Evolutionary conservation across 2,888 invertebrate genomes (phyloP), one percentile per base, ranked within the genome.

Genomic region (Psylliodes chrysocephalus): DNA sequence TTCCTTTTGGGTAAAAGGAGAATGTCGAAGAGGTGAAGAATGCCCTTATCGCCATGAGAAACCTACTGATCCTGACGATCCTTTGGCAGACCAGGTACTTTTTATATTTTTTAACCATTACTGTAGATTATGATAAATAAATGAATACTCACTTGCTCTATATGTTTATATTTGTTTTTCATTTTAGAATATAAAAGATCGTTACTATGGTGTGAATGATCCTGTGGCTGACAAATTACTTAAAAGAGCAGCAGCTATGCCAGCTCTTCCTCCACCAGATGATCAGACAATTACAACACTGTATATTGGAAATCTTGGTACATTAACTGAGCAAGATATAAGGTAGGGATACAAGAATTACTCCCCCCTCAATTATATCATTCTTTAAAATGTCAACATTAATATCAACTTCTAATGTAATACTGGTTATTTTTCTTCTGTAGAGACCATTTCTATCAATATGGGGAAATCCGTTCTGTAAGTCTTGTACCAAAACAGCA

Each of bases 1-100:
- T 81, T 96, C 96, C 0, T 98, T 97, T 83, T 97, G 96, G 94
- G 96, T 97, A n/a, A 98, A 97, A 85, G 97, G 96, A 1, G 96
- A 97, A 81, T 97, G 97, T 80, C 90, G 95, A 77, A 85, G 97
- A 81, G 97, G 97, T 14, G 97, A 98, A 81, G 97, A 98, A 79
- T 97, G 97, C 82, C 97, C 97, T 0, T 97, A 96, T 80, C 72
- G 97, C 35, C 97, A 97, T 77, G 97, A 98, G 79, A 95, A 95
- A 79, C 97, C 97, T 0, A 95, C 96, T 1, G 97, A 98, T 84
- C 96, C 97, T 14, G 97, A 97, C 84, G 97, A 97, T 85, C 97
- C 97, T 0, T 84, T 97, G 40, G 94, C 96, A 28, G 95, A 96
- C 83, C 97, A 64, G 55, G 64, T 64, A 42, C n/a, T n/a, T n/a